Conservation (phyloP, 1,140 invertebrate genomes). For the Semibalanus balanoides region DNA sequence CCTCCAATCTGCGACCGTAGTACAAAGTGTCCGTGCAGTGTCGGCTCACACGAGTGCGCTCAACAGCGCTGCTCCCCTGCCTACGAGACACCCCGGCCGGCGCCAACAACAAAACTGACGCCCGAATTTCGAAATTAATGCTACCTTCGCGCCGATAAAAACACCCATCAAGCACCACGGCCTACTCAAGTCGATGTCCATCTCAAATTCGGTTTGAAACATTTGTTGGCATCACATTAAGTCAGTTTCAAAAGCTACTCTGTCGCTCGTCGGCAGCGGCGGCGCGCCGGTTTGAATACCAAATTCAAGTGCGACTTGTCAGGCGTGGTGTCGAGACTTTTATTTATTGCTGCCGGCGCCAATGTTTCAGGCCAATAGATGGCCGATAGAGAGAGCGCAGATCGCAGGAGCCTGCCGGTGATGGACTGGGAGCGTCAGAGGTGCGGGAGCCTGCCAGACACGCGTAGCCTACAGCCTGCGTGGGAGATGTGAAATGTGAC, state of each 20-base stretch:
- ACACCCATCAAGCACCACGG: not conserved
- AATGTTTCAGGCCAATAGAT: not conserved
- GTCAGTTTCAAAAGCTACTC: not conserved
- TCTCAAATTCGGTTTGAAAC: constrained; percentile 1
- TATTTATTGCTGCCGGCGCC: not conserved
- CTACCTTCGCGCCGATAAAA: not conserved
- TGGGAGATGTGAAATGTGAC: too few species aligned
- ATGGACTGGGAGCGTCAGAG: too few species aligned
- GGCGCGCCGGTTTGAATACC: not conserved
- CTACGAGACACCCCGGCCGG: too few species aligned
- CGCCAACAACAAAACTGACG: too few species aligned
- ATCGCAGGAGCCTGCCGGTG: too few species aligned
- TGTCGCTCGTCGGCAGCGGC: not conserved
- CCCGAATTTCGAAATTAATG: not conserved
- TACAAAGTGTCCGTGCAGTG: too few species aligned
- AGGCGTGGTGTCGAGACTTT: not conserved
- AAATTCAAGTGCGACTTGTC: not conserved
- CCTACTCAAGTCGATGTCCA: not conserved
- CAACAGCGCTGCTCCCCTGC: too few species aligned
- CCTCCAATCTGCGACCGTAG: too few species aligned
- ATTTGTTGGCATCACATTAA: constrained; percentile 2
- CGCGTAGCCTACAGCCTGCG: too few species aligned
- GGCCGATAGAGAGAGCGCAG: not conserved
- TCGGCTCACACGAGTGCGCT: too few species aligned
- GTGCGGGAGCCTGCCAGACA: too few species aligned